Evolutionary conservation across 2,113 vertebrate species (phyloP).

Genomic region (Stigmatopora nigra): DNA sequence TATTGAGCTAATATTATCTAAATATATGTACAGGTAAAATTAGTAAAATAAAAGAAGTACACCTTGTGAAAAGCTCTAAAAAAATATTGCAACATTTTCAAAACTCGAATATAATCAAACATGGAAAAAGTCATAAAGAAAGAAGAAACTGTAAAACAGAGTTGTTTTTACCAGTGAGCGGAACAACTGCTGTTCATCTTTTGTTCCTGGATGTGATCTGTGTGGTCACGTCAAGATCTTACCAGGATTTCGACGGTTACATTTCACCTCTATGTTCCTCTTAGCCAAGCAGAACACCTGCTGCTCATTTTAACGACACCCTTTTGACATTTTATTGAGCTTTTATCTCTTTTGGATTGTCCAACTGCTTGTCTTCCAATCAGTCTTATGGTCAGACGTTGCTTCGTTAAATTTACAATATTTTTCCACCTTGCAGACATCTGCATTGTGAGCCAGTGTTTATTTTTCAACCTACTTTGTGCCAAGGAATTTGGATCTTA

Average conservation of each 20-base stretch:
- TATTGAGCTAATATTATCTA: too few relatives aligned
- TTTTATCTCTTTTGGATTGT: not conserved
- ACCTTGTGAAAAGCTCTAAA: too few relatives aligned
- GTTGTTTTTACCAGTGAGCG: not conserved
- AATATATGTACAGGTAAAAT: too few relatives aligned
- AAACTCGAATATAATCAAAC: too few relatives aligned
- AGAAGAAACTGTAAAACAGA: too few relatives aligned
- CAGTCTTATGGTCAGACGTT: not conserved
- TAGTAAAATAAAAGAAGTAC: too few relatives aligned
- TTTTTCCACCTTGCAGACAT: not conserved
- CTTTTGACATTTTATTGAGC: not conserved
- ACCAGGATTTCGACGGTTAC: not conserved
- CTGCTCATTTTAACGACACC: not conserved
- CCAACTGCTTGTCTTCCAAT: not conserved
- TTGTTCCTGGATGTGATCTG: not conserved
- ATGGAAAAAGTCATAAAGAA: too few relatives aligned
- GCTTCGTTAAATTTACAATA: too few relatives aligned
- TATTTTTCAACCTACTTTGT: not conserved
- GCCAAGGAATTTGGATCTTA: not conserved
- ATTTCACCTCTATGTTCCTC: conserved; percentile 4
- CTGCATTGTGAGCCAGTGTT: not conserved
- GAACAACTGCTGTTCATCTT: not conserved
- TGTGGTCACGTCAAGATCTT: not conserved
- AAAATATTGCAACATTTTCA: too few relatives aligned
- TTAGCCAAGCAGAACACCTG: not conserved